Percentiles rank a stretch among this genome's conserved stretches.
phyloP scores from a whole-genome alignment of 2,113 vertebrate genomes.

The Ptychochromis oligacanthus region DNA sequence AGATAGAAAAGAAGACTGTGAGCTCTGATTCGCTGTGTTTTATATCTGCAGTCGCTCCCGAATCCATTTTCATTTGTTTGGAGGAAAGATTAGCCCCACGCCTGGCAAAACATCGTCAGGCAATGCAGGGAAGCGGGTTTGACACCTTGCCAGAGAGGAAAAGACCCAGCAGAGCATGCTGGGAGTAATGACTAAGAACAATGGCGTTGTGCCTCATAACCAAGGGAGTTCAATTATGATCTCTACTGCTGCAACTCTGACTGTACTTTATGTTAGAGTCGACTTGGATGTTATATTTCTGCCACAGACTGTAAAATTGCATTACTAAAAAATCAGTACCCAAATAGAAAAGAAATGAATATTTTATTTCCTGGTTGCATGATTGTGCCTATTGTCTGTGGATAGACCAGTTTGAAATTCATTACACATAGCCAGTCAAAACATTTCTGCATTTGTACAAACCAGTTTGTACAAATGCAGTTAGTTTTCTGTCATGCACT shows the following conservation, averaged over 20 bases:
- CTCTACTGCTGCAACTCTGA: conserved; percentile 6
- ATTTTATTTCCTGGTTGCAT: neutral
- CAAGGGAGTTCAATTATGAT: conserved; percentile 43
- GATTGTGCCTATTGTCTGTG: neutral
- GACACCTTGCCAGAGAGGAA: conserved; percentile 51
- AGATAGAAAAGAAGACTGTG: conserved; percentile 28
- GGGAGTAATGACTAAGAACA: conserved; percentile 54
- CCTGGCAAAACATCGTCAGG: conserved; percentile 30
- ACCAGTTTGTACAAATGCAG: too few species aligned
- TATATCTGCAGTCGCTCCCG: conserved; percentile 27
- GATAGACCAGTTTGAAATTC: neutral
- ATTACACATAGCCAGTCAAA: neutral
- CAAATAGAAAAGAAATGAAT: neutral
- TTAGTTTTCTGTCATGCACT: neutral
- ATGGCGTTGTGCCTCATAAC: conserved; percentile 28
- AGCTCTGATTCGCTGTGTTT: conserved; percentile 34
- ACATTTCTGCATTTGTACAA: neutral
- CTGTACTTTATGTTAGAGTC: conserved; percentile 22
- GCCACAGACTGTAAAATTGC: neutral
- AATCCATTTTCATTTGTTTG: conserved; percentile 60
- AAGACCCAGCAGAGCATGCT: conserved; percentile 45
- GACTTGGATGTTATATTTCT: neutral
- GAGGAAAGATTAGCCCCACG: conserved; percentile 41
- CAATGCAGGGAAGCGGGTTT: conserved; percentile 17
- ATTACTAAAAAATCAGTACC: neutral